Conservation (phyloP, 2,888 invertebrate genomes). For the Shargacucullia verbasci region DNA sequence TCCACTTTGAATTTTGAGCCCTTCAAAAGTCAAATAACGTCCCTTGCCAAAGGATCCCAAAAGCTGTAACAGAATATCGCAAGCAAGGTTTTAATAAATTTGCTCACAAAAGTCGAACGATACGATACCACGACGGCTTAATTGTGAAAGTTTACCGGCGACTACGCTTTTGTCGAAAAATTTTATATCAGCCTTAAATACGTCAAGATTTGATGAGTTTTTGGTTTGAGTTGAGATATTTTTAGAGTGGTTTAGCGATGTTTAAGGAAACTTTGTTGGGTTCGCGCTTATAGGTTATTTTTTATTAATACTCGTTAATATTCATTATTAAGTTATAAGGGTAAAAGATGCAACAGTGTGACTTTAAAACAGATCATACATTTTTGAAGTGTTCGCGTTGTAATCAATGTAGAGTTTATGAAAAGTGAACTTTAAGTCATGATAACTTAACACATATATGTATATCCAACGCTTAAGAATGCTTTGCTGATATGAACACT, state of each 20-base stretch:
- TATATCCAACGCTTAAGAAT: no score
- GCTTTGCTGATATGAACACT: no score
- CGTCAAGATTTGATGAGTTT: conserved; percentile 62
- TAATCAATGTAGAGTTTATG: no score
- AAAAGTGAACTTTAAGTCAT: no score
- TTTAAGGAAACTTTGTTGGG: conserved; percentile 23
- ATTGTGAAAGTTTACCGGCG: conserved; percentile 70
- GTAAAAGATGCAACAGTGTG: no score
- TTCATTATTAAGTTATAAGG: conserved; percentile 33
- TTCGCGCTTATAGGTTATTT: conserved; percentile 27
- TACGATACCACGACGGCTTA: conserved; percentile 59
- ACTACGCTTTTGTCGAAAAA: conserved; percentile 62
- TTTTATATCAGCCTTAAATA: conserved; percentile 61
- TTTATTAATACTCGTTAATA: conserved; percentile 37
- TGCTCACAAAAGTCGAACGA: conserved; percentile 55
- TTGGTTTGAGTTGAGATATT: conserved; percentile 48
- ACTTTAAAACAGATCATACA: no score
- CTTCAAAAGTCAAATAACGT: conserved; percentile 39
- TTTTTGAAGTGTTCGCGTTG: no score
- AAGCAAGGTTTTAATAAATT: conserved; percentile 68
- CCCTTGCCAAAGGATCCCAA: conserved; percentile 33
- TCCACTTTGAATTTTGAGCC: conserved; percentile 3
- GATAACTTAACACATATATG: no score
- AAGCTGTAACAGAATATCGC: conserved; percentile 60
- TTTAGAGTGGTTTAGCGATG: conserved; percentile 25